These are phyloP conservation scores for human DNA, from an alignment of 2,113 vertebrate genomes.

Conservation along the genomic window DNA sequence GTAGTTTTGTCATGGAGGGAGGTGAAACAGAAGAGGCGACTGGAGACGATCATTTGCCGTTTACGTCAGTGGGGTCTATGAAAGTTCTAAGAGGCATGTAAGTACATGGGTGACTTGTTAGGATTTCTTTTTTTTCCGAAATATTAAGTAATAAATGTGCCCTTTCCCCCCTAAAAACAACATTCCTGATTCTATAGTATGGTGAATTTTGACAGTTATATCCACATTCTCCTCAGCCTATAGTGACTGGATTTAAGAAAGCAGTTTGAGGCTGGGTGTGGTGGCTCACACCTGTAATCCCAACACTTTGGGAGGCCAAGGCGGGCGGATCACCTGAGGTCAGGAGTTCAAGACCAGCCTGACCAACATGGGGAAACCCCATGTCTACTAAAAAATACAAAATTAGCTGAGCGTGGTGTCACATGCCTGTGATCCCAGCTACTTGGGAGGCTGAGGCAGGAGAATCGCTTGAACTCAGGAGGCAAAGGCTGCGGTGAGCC, in stretches of 20 bases:
- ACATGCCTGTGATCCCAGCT: too few relatives aligned
- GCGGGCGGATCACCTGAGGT: too few relatives aligned
- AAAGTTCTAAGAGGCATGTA: slow-evolving; percentile 94
- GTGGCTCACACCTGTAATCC: too few relatives aligned
- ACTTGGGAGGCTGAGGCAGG: too few relatives aligned
- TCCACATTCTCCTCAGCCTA: not conserved
- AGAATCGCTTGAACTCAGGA: too few relatives aligned
- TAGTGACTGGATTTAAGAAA: not conserved
- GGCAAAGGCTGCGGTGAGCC: too few relatives aligned
- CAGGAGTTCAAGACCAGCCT: too few relatives aligned
- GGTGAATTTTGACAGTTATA: not conserved
- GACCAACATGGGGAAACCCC: too few relatives aligned
- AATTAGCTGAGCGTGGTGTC: too few relatives aligned
- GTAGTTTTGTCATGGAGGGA: slow-evolving; percentile 78
- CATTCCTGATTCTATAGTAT: not conserved
- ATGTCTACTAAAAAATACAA: too few relatives aligned
- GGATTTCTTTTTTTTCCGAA: not conserved
- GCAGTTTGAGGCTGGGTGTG: not conserved
- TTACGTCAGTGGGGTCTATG: slow-evolving; percentile 90
- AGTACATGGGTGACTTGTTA: slow-evolving; percentile 78
- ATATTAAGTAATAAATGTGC: not conserved
- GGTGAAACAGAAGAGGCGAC: slow-evolving; percentile 59
- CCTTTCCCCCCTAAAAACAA: not conserved
- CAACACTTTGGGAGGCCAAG: too few relatives aligned
- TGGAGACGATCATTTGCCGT: slow-evolving; percentile 38